These are phyloP conservation scores for Crenuchus spilurus DNA, from an alignment of 2,797 vertebrate species.

Conservation along the genomic window DNA sequence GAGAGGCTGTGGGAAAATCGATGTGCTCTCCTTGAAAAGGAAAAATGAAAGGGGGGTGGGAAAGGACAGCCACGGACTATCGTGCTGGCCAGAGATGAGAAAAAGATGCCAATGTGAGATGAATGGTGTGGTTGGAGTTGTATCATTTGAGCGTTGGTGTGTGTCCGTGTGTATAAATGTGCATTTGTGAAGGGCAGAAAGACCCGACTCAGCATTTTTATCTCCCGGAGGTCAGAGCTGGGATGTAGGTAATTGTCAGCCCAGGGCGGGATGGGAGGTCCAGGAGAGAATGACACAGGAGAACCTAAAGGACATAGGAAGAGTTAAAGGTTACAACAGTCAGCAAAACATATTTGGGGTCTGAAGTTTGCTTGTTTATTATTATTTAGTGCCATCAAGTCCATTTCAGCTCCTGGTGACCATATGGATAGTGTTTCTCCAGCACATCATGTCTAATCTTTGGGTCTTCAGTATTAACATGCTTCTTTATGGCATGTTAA, in stretches of 20 bases:
- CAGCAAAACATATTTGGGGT: too few relatives aligned
- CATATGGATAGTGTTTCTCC: too few relatives aligned
- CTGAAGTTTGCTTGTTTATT: too few relatives aligned
- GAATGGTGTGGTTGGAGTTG: not conserved
- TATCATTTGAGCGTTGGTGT: not conserved
- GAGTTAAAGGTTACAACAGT: too few relatives aligned
- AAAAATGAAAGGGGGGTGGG: conserved; percentile 15
- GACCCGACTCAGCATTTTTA: not conserved
- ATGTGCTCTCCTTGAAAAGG: conserved; percentile 57
- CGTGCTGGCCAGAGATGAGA: not conserved
- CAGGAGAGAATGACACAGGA: not conserved
- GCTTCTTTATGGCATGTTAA: too few relatives aligned
- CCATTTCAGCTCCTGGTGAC: too few relatives aligned
- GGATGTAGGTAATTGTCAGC: not conserved
- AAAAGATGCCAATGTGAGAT: not conserved
- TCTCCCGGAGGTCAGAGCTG: conserved; percentile 9
- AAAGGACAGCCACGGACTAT: not conserved
- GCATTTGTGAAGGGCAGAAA: not conserved
- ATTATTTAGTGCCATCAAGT: too few relatives aligned
- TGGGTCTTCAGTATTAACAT: too few relatives aligned
- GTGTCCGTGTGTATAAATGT: conserved; percentile 8
- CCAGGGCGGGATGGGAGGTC: not conserved
- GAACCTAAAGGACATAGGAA: not conserved
- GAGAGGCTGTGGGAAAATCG: conserved; percentile 56
- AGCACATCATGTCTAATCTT: too few relatives aligned